These are phyloP conservation scores for Phocides pigmalion DNA, from an alignment of 1,140 invertebrate genomes.

Conservation along the genomic window DNA sequence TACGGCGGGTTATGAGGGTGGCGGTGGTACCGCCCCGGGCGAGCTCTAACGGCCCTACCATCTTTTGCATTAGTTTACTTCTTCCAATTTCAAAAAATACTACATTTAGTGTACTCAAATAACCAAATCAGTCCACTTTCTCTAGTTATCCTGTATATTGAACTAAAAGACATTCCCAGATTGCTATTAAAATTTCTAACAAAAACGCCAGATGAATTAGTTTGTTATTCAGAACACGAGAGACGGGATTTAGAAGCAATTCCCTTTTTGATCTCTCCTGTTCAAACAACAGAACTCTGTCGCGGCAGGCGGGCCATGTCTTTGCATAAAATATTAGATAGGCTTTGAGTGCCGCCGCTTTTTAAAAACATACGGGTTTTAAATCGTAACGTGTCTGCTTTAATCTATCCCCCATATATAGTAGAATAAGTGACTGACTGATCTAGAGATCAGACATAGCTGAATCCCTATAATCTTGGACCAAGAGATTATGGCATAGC, in stretches of 20 bases:
- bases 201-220: constrained; percentile 62
- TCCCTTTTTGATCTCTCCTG: constrained; percentile 75
- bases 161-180: neutral
- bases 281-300: constrained; percentile 71
- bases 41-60: too few species aligned
- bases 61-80: too few species aligned
- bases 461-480: too few species aligned
- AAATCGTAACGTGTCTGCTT: neutral
- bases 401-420: too few species aligned
- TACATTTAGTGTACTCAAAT: neutral
- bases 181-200: constrained; percentile 45
- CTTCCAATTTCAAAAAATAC: too few species aligned
- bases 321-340: constrained; percentile 77
- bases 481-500: too few species aligned
- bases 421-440: too few species aligned
- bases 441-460: too few species aligned
- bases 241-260: constrained; percentile 67
- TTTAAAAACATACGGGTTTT: constrained; percentile 15
- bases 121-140: neutral
- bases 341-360: constrained; percentile 23
- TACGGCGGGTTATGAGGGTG: too few species aligned
- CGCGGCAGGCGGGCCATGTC: constrained; percentile 58
- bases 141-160: neutral
- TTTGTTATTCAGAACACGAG: constrained; percentile 71
- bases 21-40: too few species aligned